Conservation (phyloP, 1,140 invertebrate species). For the Zaprionus tsacasi region DNA sequence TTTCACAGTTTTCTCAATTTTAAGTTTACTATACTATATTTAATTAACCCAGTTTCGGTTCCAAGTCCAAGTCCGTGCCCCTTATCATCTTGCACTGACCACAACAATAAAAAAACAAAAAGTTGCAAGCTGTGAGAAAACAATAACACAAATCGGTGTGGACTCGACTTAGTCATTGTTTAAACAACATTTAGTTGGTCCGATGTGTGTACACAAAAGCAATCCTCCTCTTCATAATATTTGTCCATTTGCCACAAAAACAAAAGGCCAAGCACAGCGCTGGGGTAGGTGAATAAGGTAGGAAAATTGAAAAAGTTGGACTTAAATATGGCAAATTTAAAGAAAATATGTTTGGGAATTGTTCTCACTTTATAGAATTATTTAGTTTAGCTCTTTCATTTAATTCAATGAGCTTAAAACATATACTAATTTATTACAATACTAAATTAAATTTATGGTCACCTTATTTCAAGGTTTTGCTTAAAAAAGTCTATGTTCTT, state of each 20-base stretch:
- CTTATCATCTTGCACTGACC: background rate
- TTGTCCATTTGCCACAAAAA: constrained; percentile 36
- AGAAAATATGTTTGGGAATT: too few species aligned
- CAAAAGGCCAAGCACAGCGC: constrained; percentile 10
- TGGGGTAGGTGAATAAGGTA: constrained; percentile 6
- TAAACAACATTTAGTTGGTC: constrained; percentile 26
- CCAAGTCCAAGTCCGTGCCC: background rate
- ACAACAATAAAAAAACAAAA: constrained; percentile 18
- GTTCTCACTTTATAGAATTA: too few species aligned
- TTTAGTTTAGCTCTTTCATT: too few species aligned
- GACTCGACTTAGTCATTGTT: constrained; percentile 26
- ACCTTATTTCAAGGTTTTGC: too few species aligned
- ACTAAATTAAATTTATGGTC: too few species aligned
- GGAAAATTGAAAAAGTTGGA: background rate
- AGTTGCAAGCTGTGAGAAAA: constrained; percentile 8
- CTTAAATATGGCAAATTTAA: background rate
- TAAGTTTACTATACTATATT: constrained; percentile 24
- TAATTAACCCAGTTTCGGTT: constrained; percentile 34
- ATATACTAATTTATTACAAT: too few species aligned
- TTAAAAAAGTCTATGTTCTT: too few species aligned
- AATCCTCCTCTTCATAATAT: constrained; percentile 19
- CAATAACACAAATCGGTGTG: constrained; percentile 22
- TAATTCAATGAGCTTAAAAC: too few species aligned
- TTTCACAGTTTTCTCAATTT: constrained; percentile 29
- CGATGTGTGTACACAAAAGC: constrained; percentile 18